Conservation (phyloP, 2,113 vertebrate species). For the Macquaria australasica region DNA sequence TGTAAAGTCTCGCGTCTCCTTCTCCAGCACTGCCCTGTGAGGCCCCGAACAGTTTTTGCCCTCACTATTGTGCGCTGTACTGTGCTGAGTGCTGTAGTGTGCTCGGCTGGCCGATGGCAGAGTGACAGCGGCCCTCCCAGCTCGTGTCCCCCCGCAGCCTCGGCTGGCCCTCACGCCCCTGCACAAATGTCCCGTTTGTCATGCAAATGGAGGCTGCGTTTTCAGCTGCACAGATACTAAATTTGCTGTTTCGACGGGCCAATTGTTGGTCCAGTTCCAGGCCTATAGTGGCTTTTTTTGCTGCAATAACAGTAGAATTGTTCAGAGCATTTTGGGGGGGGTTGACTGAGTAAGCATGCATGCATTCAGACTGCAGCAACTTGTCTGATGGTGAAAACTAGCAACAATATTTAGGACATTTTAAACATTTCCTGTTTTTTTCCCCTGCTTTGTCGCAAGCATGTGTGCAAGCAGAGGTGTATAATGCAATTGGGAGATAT, state of each 20-base stretch:
- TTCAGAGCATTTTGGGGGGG: conserved; percentile 48
- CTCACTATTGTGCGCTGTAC: conserved; percentile 17
- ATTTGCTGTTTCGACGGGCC: conserved; percentile 64
- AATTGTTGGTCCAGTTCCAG: conserved; percentile 54
- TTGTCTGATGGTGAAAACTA: not conserved
- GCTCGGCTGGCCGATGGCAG: conserved; percentile 4
- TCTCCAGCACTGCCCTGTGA: not conserved
- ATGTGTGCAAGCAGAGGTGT: not conserved
- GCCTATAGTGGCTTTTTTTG: conserved; percentile 38
- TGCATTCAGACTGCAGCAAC: conserved; percentile 20
- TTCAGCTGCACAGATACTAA: conserved; percentile 62
- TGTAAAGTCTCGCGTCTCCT: not conserved
- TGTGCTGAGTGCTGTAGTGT: not conserved
- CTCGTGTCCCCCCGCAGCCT: conserved; percentile 24
- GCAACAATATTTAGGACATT: not conserved
- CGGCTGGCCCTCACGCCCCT: conserved; percentile 26
- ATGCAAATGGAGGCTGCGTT: conserved; percentile 68
- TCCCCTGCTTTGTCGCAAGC: not conserved
- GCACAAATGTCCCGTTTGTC: conserved; percentile 68
- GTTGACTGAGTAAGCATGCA: conserved; percentile 1
- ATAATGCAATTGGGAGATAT: not conserved
- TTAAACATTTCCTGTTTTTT: conserved; percentile 19
- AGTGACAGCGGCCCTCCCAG: conserved; percentile 14
- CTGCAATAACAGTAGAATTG: conserved; percentile 65
- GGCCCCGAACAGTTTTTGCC: conserved; percentile 1